These are phyloP conservation scores for Oreochromis niloticus DNA, from an alignment of 2,113 vertebrate species.

Conservation along the genomic window DNA sequence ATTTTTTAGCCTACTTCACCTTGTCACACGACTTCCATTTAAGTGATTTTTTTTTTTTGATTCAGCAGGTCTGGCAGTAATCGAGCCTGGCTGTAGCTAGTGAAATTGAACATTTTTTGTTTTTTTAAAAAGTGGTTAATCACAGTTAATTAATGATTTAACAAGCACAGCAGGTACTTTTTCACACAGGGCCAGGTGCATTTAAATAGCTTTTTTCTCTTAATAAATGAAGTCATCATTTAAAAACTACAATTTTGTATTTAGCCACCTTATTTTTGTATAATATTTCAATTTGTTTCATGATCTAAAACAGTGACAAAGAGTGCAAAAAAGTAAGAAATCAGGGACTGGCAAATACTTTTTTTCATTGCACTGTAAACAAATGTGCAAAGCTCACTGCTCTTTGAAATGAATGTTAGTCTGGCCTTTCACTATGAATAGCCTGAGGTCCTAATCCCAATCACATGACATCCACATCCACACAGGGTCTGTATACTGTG, in stretches of 20 bases:
- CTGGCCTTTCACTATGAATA: constrained; percentile 10
- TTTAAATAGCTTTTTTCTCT: background rate
- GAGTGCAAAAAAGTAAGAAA: background rate
- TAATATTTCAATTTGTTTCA: background rate
- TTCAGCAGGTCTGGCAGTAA: background rate
- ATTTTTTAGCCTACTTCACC: background rate
- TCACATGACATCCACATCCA: background rate
- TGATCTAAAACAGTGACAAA: background rate
- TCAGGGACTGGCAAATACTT: background rate
- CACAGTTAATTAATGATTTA: background rate
- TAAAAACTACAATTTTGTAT: background rate
- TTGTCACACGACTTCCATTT: background rate
- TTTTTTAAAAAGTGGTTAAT: background rate
- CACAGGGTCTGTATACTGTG: background rate
- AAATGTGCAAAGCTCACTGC: background rate
- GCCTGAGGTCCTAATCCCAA: constrained; percentile 10
- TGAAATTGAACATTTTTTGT: no score
- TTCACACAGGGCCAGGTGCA: background rate
- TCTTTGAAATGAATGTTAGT: background rate
- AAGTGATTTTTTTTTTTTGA: background rate
- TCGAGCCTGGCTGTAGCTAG: background rate
- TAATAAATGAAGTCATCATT: background rate
- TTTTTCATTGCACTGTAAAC: background rate
- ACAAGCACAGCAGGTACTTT: no score
- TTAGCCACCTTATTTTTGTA: background rate